Base-by-base conservation (phyloP, 2,797 vertebrate species). In the Epinephelus coioides region DNA sequence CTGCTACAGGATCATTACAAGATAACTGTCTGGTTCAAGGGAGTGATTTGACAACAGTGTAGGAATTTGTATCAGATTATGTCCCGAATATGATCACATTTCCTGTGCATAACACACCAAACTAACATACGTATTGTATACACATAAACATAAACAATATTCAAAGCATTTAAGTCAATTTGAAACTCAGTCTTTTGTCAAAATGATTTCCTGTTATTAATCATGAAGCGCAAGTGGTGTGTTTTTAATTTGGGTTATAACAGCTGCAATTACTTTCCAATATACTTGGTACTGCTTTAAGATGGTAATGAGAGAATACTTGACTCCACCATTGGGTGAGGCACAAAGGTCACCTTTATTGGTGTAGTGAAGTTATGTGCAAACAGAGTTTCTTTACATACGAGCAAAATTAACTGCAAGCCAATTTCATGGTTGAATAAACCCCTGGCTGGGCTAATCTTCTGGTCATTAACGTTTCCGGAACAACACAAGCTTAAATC, bases 401-500 rank as follows among this genome's bases (percentile, higher is more conserved):
- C 46, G 30, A 69, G 21, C 40, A 64, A 59, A 81, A 74, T 46
- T 5, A 56, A 64, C 30, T 69, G 47, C 21, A 66, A 56, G 27
- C 11, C 69, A 50, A 76, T 73, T 82, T 82, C 61, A 73, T 56
- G 47, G 71, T n/a, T 78, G 43, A 69, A 46, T 85, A 53, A 72
- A 47, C 7, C 2, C 17, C 47, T 8, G 23, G 55, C 14, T 43
- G 19, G 10, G 51, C 51, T 68, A n/a, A n/a, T n/a, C n/a, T 74
- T 50, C 8, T 51, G 51, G 61, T 46, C 47, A 81, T 50, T 77
- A 66, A 64, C 23, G 73, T 47, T 34, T 66, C 13, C 30, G n/a
- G 15, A 76, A 51, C 14, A 63, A 75, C 40, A 68, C 50, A 61
- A 53, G 59, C 27, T 46, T 21, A 43, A 12, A 62, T 25, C 1